Base-by-base conservation (phyloP, 2,888 invertebrate genomes). In the Tanypteryx hageni region DNA sequence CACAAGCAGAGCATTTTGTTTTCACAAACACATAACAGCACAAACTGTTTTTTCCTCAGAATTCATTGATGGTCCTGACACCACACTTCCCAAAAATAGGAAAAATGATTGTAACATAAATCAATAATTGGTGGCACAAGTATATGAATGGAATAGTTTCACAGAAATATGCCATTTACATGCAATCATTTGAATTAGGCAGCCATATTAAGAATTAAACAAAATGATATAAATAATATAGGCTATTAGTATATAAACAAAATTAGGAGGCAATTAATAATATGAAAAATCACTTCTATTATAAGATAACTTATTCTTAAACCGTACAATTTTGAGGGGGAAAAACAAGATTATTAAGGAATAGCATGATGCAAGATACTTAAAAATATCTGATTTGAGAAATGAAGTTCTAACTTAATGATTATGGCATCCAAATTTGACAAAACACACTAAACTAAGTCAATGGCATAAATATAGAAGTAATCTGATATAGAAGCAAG, bases 1-100 rank as follows among this genome's bases (percentile, higher is more conserved):
- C 89, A 89, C 89, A 31, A 61, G 56, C 44, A 89, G 64, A 64
- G 44, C 89, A 18, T 89, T 44, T 64, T 13, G 89, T 31, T 56
- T 89, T 44, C 64, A 64, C 89, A 31, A 89, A 64, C 89, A 89
- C 89, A 86, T 16, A 89, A 64, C 31, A 18, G 89, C 89, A 89
- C 61, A 16, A 86, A 76, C 76, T 76, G 44, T 44, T 76, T 76
- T 76, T 76, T 27, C 64, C 76, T 76, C 13, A 27, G 27, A 22
- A 61, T 86, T 86, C 14, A 14, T 82, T 86, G n/a, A 16, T n/a
- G 14, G 16, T 61, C 27, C 16, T 68, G 18, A 89, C 64, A 89
- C 64, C 31, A 44, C 64, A 64, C 27, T 18, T 89, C 64, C 44
- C 44, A 89, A 64, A 89, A 27, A 44, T 27, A 18, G 18, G 16